A percentile compares a stretch with the other conserved stretches of the same genome.
Conservation (phyloP, 2,113 vertebrate species). For the Menidia beryllina region DNA sequence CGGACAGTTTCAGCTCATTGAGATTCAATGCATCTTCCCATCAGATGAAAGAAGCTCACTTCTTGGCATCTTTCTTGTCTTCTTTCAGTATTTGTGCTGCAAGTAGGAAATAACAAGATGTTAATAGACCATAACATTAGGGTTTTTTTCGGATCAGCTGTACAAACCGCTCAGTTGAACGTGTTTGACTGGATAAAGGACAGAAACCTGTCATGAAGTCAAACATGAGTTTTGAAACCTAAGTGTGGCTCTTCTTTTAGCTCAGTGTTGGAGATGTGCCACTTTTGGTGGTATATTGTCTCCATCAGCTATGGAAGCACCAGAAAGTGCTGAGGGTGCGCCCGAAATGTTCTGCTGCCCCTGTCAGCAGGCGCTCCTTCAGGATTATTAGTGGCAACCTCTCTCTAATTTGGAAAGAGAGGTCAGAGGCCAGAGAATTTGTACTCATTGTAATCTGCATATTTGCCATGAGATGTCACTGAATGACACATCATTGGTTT, state of each 20-base stretch:
- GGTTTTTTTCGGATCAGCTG: neutral
- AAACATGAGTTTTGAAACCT: too few species aligned
- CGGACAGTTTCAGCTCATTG: constrained; percentile 16
- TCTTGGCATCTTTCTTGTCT: constrained; percentile 72
- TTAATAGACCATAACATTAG: neutral
- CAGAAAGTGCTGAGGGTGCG: too few species aligned
- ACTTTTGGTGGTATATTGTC: too few species aligned
- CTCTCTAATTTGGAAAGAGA: neutral
- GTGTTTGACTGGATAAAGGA: neutral
- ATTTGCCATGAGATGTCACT: neutral
- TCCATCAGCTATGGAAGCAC: too few species aligned
- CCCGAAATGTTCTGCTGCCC: too few species aligned
- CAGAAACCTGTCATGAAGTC: too few species aligned
- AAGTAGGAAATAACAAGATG: constrained; percentile 2
- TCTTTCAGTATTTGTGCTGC: constrained; percentile 79
- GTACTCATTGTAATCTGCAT: neutral
- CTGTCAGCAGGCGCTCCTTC: too few species aligned
- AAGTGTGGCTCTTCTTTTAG: too few species aligned
- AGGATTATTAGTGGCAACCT: neutral
- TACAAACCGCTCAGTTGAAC: neutral
- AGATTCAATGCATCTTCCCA: constrained; percentile 7
- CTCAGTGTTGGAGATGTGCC: too few species aligned
- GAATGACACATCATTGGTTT: too few species aligned
- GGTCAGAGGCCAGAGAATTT: neutral
- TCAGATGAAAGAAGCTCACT: constrained; percentile 34